Evolutionary conservation across 37 sponge, comb jelly and placozoan species (phyloP).

Genomic region (Haliclona indistincta): DNA sequence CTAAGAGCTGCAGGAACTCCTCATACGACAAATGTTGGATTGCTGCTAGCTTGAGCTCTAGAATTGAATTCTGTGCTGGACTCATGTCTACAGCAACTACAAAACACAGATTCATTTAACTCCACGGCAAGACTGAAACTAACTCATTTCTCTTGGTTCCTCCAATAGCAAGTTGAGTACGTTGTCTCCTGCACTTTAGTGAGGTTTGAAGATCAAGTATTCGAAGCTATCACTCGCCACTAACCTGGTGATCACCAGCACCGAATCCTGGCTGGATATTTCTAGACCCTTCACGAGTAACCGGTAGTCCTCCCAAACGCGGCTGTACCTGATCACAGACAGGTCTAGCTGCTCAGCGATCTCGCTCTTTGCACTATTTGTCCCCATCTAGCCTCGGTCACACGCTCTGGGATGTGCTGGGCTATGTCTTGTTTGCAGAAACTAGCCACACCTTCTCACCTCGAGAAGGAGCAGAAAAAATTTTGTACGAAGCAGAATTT

Average conservation of each 20-base stretch:
- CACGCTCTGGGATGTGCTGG: too few species aligned
- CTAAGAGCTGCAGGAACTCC: slow-evolving; percentile 54
- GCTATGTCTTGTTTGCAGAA: too few species aligned
- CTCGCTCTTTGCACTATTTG: too few species aligned
- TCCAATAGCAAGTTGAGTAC: slow-evolving; percentile 29
- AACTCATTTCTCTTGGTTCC: slow-evolving; percentile 14
- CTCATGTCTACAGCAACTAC: slow-evolving; percentile 71
- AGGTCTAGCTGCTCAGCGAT: slow-evolving; percentile 39
- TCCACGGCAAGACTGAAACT: neutral
- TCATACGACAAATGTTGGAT: slow-evolving; percentile 20
- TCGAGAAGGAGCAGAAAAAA: too few species aligned
- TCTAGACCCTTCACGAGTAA: slow-evolving; percentile 56
- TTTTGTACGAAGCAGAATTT: too few species aligned
- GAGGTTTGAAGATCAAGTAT: too few species aligned
- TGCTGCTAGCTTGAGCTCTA: slow-evolving; percentile 69
- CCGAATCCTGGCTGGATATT: slow-evolving; percentile 46
- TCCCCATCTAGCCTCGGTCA: too few species aligned
- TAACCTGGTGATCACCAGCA: slow-evolving; percentile 74
- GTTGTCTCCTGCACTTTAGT: slow-evolving; percentile 41
- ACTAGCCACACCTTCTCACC: too few species aligned
- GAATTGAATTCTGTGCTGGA: slow-evolving; percentile 52
- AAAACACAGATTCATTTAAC: neutral
- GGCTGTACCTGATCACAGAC: slow-evolving; percentile 70
- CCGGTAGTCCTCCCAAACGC: slow-evolving; percentile 76
- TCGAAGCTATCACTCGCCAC: too few species aligned